Percentiles rank a stretch among this genome's conserved stretches.
Conservation (phyloP, 2,113 vertebrate genomes). For the Bombycilla garrulus region DNA sequence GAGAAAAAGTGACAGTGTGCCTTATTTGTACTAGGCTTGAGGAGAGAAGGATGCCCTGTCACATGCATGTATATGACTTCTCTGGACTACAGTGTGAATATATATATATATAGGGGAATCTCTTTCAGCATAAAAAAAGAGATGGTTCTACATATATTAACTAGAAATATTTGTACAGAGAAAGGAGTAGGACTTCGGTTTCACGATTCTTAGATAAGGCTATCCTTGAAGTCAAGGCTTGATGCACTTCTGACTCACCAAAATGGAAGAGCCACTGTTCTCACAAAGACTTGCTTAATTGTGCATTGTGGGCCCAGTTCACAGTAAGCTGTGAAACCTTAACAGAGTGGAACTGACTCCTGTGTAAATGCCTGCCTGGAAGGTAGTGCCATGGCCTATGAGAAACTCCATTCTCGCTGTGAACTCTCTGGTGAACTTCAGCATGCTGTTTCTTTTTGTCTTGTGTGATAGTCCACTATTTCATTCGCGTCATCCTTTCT, state of each 20-base stretch:
- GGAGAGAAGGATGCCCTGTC: neutral
- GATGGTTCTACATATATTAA: neutral
- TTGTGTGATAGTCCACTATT: neutral
- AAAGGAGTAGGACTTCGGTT: neutral
- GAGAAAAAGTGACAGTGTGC: neutral
- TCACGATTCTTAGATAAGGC: neutral
- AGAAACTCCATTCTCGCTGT: accelerated
- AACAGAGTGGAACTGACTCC: neutral
- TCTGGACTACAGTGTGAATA: neutral
- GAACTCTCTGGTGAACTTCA: no score
- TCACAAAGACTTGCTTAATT: neutral
- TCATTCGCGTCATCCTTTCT: neutral
- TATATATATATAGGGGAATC: neutral
- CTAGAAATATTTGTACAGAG: neutral
- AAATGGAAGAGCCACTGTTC: neutral
- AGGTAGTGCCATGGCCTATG: neutral
- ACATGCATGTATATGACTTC: neutral
- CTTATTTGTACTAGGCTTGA: neutral
- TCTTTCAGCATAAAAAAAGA: neutral
- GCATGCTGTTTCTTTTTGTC: neutral
- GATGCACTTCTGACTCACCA: neutral
- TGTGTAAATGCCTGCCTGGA: neutral
- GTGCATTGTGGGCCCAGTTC: neutral
- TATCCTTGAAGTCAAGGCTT: slow-evolving; percentile 13
- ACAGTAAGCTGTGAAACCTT: neutral